phyloP scores from a whole-genome alignment of 2,797 vertebrate genomes.

The Sebastes steindachneri region DNA sequence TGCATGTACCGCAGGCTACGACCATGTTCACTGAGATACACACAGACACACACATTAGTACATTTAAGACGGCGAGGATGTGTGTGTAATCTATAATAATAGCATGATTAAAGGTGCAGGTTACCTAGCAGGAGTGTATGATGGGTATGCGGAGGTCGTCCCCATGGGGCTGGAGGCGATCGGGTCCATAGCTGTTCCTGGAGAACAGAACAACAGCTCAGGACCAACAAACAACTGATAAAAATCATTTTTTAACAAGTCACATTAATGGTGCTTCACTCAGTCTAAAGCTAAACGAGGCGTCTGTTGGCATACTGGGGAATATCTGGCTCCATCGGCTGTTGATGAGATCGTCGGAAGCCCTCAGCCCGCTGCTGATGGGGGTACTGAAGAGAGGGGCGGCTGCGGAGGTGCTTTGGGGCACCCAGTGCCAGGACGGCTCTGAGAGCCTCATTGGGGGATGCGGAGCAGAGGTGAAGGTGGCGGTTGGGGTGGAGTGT shows the following conservation, averaged over 20 bases:
- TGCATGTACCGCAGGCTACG: slow-evolving; percentile 65
- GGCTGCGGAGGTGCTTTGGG: slow-evolving; percentile 59
- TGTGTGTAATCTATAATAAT: too few relatives aligned
- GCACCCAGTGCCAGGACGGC: slow-evolving; percentile 71
- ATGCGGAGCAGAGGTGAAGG: background rate
- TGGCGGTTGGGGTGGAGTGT: slow-evolving; percentile 14
- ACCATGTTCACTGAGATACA: slow-evolving; percentile 78
- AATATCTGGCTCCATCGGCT: slow-evolving; percentile 89
- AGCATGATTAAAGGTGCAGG: background rate
- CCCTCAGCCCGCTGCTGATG: slow-evolving; percentile 35
- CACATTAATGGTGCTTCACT: background rate
- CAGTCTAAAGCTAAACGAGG: background rate
- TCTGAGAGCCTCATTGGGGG: slow-evolving; percentile 30
- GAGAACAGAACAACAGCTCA: slow-evolving; percentile 23
- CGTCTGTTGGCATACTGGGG: slow-evolving; percentile 77
- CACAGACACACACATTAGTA: background rate
- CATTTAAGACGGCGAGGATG: background rate
- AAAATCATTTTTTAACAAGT: background rate
- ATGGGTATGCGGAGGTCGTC: slow-evolving; percentile 48
- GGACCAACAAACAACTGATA: background rate
- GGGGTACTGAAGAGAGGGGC: slow-evolving; percentile 35
- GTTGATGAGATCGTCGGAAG: slow-evolving; percentile 78
- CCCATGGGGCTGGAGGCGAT: slow-evolving; percentile 41
- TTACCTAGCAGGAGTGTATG: slow-evolving; percentile 74
- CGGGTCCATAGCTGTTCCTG: slow-evolving; percentile 70